Conservation (phyloP, 2,888 invertebrate species). For the Sympetrum striolatum region DNA sequence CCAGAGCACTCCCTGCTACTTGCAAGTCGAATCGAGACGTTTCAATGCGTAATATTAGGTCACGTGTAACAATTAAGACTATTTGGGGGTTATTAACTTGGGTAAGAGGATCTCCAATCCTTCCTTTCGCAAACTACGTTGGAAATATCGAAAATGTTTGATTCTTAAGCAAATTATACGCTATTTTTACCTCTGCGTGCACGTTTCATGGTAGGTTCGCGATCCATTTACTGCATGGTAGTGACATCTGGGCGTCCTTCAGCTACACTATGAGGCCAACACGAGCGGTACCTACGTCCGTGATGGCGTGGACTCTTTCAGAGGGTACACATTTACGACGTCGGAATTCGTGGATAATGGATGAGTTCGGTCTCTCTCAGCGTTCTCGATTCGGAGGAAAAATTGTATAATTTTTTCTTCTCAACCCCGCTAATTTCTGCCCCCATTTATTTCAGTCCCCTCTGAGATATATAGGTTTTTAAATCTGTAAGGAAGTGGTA, state of each 20-base stretch:
- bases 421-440: not conserved
- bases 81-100: too few relatives aligned
- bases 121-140: too few relatives aligned
- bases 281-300: not conserved
- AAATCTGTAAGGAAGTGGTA: not conserved
- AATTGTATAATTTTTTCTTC: not conserved
- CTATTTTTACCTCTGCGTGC: not conserved
- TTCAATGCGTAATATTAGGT: not conserved
- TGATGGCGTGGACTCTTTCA: not conserved
- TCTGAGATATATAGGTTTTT: not conserved
- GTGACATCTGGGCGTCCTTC: constrained; percentile 10
- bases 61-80: not conserved
- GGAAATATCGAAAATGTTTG: not conserved
- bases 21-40: not conserved
- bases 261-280: not conserved
- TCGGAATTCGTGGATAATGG: not conserved
- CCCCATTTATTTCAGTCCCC: not conserved
- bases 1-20: not conserved
- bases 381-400: not conserved
- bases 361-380: too few relatives aligned
- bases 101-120: not conserved
- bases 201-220: not conserved
- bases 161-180: not conserved
- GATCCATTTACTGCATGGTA: not conserved
- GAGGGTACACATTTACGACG: not conserved